Evolutionary conservation across 2,888 invertebrate genomes (phyloP).

Genomic region (Netelia virgata): DNA sequence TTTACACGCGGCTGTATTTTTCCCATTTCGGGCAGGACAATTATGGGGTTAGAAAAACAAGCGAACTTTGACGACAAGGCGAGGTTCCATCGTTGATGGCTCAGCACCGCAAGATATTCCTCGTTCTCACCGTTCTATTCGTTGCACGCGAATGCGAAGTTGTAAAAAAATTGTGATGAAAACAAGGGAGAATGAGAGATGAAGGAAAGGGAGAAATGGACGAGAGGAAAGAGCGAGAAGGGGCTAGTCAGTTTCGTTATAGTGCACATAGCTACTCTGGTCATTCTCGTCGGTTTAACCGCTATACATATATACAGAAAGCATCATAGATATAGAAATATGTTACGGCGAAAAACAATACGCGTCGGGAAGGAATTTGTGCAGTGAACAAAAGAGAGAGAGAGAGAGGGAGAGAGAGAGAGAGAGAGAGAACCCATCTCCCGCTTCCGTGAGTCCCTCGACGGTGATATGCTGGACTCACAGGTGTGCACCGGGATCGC

Average conservation of each 20-base stretch:
- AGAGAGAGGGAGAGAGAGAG: not conserved
- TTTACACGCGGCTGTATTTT: not conserved
- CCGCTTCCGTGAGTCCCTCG: not conserved
- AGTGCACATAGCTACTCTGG: not conserved
- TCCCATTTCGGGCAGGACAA: not conserved
- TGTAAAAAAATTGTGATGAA: conserved; percentile 27
- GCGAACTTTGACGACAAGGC: not conserved
- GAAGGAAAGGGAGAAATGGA: not conserved
- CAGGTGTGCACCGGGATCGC: conserved; percentile 29
- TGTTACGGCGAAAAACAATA: conserved; percentile 38
- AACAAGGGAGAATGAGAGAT: not conserved
- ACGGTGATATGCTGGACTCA: conserved; percentile 34
- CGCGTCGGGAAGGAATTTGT: conserved; percentile 41
- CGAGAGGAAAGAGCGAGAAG: conserved; percentile 3
- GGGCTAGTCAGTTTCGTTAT: conserved; percentile 28
- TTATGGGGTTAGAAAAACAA: not conserved
- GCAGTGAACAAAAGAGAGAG: not conserved
- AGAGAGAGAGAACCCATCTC: not conserved
- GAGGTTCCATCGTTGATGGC: not conserved
- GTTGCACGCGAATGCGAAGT: conserved; percentile 25
- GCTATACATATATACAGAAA: conserved; percentile 7
- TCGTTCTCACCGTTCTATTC: not conserved
- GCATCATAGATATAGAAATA: conserved; percentile 24
- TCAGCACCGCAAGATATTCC: not conserved
- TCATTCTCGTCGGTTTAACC: not conserved